phyloP scores from a whole-genome alignment of 2,888 invertebrate genomes.

The Tryphoninae sp. region DNA sequence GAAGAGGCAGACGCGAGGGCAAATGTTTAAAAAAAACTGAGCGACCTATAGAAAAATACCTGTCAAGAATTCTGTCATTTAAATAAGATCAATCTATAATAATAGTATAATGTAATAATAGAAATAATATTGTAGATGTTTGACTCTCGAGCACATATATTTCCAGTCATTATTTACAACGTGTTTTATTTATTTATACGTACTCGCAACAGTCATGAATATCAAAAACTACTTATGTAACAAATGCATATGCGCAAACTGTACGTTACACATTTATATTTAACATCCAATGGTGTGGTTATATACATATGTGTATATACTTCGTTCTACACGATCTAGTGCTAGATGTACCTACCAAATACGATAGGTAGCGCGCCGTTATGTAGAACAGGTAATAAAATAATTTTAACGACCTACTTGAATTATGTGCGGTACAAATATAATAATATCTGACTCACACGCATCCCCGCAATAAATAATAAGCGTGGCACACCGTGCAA shows the following conservation, averaged over 20 bases:
- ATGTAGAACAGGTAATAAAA: conserved; percentile 78
- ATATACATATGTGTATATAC: conserved; percentile 11
- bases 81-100: neutral
- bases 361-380: conserved; percentile 49
- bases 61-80: too few relatives aligned
- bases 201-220: neutral
- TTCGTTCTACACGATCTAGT: conserved; percentile 16
- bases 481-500: conserved; percentile 57
- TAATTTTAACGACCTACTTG: conserved; percentile 79
- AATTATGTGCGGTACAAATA: conserved; percentile 79
- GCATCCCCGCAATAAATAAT: conserved; percentile 79
- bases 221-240: conserved; percentile 25
- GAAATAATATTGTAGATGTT: neutral
- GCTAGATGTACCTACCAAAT: conserved; percentile 45
- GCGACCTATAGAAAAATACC: too few relatives aligned
- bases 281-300: neutral
- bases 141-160: neutral
- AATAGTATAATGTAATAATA: too few relatives aligned
- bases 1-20: conserved; percentile 19
- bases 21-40: neutral
- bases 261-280: neutral
- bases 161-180: conserved; percentile 12
- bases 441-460: conserved; percentile 77
- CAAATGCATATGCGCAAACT: conserved; percentile 32
- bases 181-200: conserved; percentile 22